phyloP scores from a whole-genome alignment of 2,797 vertebrate species.

The Champsocephalus gunnari region DNA sequence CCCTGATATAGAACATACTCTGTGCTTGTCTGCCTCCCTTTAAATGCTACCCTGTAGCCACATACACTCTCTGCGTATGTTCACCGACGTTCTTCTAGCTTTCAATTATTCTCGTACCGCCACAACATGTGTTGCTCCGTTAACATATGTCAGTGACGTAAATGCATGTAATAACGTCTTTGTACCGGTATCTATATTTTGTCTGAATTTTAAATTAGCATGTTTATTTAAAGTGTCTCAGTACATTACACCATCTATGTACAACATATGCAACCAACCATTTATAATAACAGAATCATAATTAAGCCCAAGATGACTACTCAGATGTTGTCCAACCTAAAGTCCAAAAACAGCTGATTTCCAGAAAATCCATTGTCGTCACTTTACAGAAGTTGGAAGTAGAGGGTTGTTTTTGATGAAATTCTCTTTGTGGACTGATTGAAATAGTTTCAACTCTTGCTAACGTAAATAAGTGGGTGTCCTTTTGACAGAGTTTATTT shows the following conservation, averaged over 20 bases:
- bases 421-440: not conserved
- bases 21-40: conserved; percentile 52
- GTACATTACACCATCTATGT: not conserved
- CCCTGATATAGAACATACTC: conserved; percentile 49
- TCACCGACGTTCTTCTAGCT: conserved; percentile 45
- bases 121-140: conserved; percentile 24
- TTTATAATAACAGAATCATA: not conserved
- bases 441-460: not conserved
- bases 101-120: conserved; percentile 59
- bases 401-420: too few species aligned
- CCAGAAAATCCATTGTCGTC: not conserved
- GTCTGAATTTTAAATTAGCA: not conserved
- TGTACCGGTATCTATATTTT: conserved; percentile 8
- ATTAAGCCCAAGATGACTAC: not conserved
- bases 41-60: conserved; percentile 70
- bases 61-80: conserved; percentile 54
- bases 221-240: not conserved
- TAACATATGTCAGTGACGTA: conserved; percentile 27
- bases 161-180: conserved; percentile 10
- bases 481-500: not conserved
- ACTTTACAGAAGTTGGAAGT: not conserved
- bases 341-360: not conserved
- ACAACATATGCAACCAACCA: not conserved
- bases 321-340: not conserved
- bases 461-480: not conserved